Conservation (phyloP, 2,888 invertebrate genomes). For the Phyllotreta striolata region DNA sequence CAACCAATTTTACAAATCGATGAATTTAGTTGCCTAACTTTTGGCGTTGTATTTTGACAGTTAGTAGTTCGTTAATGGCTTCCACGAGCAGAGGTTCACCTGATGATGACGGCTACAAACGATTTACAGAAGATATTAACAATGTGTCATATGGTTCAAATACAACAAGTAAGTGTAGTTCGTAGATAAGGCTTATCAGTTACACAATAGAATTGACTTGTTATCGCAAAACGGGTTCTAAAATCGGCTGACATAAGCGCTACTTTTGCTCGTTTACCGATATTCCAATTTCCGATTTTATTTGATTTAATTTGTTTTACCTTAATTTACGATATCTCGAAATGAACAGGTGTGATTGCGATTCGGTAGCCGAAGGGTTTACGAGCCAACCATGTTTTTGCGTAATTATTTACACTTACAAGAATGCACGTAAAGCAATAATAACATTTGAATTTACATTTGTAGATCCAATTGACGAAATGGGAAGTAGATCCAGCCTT, state of each 20-base stretch:
- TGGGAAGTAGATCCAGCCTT: conserved; percentile 71
- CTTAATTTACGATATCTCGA: background rate
- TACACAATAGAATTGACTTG: background rate
- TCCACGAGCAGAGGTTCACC: conserved; percentile 58
- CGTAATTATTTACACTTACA: conserved; percentile 20
- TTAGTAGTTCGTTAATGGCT: conserved; percentile 45
- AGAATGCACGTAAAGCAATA: background rate
- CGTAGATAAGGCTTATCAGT: conserved; percentile 32
- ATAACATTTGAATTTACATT: conserved; percentile 16
- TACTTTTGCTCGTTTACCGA: conserved; percentile 1
- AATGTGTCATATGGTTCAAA: conserved; percentile 69
- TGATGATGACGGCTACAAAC: conserved; percentile 69
- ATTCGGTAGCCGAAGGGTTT: conserved; percentile 5
- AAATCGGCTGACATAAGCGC: background rate
- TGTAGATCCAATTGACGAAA: conserved; percentile 65
- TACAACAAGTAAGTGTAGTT: conserved; percentile 65
- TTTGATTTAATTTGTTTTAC: conserved; percentile 1
- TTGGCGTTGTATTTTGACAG: conserved; percentile 36
- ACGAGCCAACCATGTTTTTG: conserved; percentile 25
- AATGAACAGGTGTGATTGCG: conserved; percentile 9
- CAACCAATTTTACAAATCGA: conserved; percentile 19
- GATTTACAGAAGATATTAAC: conserved; percentile 68
- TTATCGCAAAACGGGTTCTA: background rate
- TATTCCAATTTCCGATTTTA: background rate
- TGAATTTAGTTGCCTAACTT: conserved; percentile 23